Conservation (phyloP, 1,140 invertebrate genomes). For the Trachymyrmex cornetzi region DNA sequence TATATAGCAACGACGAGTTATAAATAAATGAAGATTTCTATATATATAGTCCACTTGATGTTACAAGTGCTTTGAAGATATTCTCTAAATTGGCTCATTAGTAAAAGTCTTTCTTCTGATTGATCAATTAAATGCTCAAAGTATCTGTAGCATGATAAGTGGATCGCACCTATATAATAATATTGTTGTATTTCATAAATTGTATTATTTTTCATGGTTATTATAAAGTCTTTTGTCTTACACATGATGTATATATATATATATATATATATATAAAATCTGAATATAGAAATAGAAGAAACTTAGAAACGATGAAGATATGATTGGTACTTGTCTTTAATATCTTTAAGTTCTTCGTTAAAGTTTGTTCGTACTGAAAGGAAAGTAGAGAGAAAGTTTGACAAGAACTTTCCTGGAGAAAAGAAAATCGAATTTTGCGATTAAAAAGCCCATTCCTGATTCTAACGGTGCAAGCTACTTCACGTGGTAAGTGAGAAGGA, state of each 20-base stretch:
- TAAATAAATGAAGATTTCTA: not conserved
- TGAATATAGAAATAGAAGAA: not conserved
- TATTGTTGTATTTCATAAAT: not conserved
- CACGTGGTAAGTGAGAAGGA: constrained; percentile 54
- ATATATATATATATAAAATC: not conserved
- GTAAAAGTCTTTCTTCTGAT: no score
- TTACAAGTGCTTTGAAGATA: no score
- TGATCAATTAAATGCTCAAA: no score
- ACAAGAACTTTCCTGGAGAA: constrained; percentile 8
- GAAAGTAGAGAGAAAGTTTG: not conserved
- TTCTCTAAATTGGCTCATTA: no score
- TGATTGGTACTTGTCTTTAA: constrained; percentile 13
- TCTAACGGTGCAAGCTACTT: constrained; percentile 31
- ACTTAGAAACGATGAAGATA: not conserved
- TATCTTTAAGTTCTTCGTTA: constrained; percentile 10
- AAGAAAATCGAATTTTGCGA: constrained; percentile 58
- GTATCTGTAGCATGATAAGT: no score
- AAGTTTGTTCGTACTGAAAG: constrained; percentile 25
- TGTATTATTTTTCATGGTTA: not conserved
- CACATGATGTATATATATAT: not conserved
- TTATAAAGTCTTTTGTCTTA: not conserved
- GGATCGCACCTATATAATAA: not conserved
- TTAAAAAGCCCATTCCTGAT: constrained; percentile 51
- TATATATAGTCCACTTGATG: no score
- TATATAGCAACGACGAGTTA: not conserved